phyloP scores from a whole-genome alignment of 2,888 invertebrate species.

The Capitulum mitella region DNA sequence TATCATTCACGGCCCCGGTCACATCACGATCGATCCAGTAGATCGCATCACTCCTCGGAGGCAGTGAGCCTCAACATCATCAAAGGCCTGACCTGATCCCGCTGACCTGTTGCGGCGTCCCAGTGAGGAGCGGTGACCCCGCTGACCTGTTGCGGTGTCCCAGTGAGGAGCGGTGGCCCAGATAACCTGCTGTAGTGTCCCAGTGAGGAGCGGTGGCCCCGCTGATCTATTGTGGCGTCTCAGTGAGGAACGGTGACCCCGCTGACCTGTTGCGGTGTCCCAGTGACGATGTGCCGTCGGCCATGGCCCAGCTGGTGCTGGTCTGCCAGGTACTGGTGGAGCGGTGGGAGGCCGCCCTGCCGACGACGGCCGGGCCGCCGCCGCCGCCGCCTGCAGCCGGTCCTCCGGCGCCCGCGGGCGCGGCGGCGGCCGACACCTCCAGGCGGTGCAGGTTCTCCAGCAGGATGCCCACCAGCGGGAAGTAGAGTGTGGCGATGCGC shows the following conservation, averaged over 20 bases:
- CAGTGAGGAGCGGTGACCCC: neutral
- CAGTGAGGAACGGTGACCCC: too few relatives aligned
- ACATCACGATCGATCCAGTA: too few relatives aligned
- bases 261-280: neutral
- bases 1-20: too few relatives aligned
- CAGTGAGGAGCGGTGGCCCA: too few relatives aligned
- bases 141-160: too few relatives aligned
- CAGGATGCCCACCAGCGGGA: constrained; percentile 82
- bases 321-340: constrained; percentile 14
- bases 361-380: constrained; percentile 27
- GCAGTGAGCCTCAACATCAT: too few relatives aligned
- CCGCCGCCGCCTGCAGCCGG: constrained; percentile 52
- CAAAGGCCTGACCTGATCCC: too few relatives aligned
- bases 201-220: too few relatives aligned
- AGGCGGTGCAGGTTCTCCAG: constrained; percentile 78
- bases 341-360: neutral
- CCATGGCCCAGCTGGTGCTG: neutral
- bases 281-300: neutral
- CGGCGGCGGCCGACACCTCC: constrained; percentile 41
- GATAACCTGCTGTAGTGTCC: too few relatives aligned
- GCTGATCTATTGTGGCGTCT: too few relatives aligned
- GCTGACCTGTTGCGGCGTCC: neutral
- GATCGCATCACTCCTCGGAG: too few relatives aligned
- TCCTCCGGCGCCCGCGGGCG: constrained; percentile 43
- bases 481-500: constrained; percentile 79